Base-by-base conservation (phyloP, 2,797 vertebrate species). In the Gymnodraco acuticeps region DNA sequence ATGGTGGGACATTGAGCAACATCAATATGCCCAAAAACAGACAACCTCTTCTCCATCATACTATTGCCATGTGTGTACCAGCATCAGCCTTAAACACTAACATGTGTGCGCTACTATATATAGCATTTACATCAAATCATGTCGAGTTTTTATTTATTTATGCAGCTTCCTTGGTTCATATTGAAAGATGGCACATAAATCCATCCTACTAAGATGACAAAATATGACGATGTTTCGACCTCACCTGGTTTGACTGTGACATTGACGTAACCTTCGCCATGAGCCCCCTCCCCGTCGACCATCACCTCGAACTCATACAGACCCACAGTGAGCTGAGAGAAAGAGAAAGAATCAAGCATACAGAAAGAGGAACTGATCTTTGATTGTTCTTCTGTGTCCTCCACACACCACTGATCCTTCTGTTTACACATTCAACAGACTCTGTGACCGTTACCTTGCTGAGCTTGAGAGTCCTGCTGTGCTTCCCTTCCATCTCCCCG, bases 161-260 rank as follows among this genome's bases (percentile, higher is more conserved):
- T 51, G 13, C 19, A 68, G 31, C 12, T 17, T 19, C n/a, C 27
- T 19, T 54, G 33, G 11, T 43, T 69, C 16, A 1, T 53, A 54
- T 56, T 2, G 3, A 42, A 46, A 38, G 19, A 17, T 3, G 9
- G 3, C 2, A 62, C 13, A 62, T 20, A 16, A 45, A 60, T 7
- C 33, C 2, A 38, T 38, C 33, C 33, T 38, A 38, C 33, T 38
- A 9, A 38, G 33, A 38, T 9, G 27, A 27, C 27, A 27, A 27
- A 27, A 27, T 27, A 27, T 27, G 27, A 5, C 27, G 27, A 27
- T 27, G 27, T 27, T 53, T 67, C 5, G 0, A 10, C 3, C 92
- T 93, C 90, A 99, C 98, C 96, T 94, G 98, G 97, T 84, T 97
- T 98, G 64, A 99, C 98, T 0, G 97, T 99, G 13, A 99, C 97